Evolutionary conservation across 2,113 vertebrate genomes (phyloP), one percentile per base, ranked within the genome.

Genomic region (Solea senegalensis): DNA sequence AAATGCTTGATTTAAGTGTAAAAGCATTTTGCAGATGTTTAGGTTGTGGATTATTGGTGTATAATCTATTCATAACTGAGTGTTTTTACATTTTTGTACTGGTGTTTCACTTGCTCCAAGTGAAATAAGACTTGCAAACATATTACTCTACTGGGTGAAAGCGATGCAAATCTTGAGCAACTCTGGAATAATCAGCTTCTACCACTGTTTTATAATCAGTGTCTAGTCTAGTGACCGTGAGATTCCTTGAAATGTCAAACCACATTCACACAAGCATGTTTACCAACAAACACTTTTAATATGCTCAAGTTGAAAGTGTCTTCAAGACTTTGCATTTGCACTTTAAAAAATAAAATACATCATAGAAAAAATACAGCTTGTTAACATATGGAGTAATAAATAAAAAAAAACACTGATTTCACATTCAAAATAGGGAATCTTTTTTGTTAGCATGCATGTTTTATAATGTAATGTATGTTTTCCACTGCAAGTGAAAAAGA

Each of bases 391-490:
- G n/a, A 50, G 12, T 14, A 65, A 59, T n/a, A 55, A 1, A 44
- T n/a, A 2, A 0, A 39, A 54, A 58, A 51, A 55, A 67, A 44
- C 46, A 15, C 21, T 48, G 41, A 59, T 65, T 72, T 81, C 63
- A 81, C 74, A 74, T 72, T 64, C 59, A 6, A 69, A 56, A 43
- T 10, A 26, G 54, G 48, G 16, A 12, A 49, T 9, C 14, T 1
- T 34, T 34, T 34, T 34, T 34, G 3, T 10, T 1, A n/a, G 43
- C 15, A 0, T 61, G 9, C 21, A 13, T 21, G 8, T 2, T 16
- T 0, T 50, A 8, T 9, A n/a, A 67, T 27, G 50, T 60, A 40
- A 58, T 51, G 45, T 21, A 21, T 49, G 14, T 28, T 4, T 16
- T 55, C 0, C 14, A 15, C 10, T 45, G 2, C n/a, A 46, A 54